phyloP scores from a whole-genome alignment of 2,113 vertebrate species.

The Platycercus adscitus region DNA sequence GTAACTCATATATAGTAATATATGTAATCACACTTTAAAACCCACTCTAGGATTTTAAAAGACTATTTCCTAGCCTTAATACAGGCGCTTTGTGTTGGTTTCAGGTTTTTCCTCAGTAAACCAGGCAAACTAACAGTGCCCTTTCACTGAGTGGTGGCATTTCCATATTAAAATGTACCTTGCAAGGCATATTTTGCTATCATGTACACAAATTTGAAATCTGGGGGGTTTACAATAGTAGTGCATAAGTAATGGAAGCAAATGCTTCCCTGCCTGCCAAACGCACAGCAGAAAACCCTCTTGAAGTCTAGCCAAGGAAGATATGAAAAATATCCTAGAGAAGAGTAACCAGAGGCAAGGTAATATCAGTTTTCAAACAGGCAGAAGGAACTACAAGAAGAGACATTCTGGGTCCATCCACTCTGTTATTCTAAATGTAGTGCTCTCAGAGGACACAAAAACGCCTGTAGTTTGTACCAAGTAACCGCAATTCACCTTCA shows the following conservation, averaged over 20 bases:
- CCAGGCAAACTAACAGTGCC: not conserved
- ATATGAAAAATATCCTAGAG: not conserved
- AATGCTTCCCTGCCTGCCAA: not conserved
- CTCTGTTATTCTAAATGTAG: not conserved
- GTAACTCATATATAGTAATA: not conserved
- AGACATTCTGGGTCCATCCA: not conserved
- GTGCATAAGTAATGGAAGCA: not conserved
- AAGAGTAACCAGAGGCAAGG: not conserved
- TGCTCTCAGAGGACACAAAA: not conserved
- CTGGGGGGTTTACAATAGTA: not conserved
- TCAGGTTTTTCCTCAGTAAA: not conserved
- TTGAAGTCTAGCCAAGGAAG: not conserved
- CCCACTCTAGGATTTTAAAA: not conserved
- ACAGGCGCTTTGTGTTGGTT: not conserved
- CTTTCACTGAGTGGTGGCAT: not conserved
- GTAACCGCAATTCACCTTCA: not conserved
- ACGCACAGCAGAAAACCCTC: not conserved
- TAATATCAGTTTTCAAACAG: not conserved
- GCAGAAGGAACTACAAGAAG: not conserved
- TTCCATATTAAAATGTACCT: not conserved
- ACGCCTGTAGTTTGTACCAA: not conserved
- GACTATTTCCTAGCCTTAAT: not conserved
- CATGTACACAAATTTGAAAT: not conserved
- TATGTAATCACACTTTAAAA: not conserved
- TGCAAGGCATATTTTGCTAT: not conserved